Evolutionary conservation across 2,888 invertebrate genomes (phyloP), one percentile per base, ranked within the genome.

Genomic region (Drosophila prostipennis): DNA sequence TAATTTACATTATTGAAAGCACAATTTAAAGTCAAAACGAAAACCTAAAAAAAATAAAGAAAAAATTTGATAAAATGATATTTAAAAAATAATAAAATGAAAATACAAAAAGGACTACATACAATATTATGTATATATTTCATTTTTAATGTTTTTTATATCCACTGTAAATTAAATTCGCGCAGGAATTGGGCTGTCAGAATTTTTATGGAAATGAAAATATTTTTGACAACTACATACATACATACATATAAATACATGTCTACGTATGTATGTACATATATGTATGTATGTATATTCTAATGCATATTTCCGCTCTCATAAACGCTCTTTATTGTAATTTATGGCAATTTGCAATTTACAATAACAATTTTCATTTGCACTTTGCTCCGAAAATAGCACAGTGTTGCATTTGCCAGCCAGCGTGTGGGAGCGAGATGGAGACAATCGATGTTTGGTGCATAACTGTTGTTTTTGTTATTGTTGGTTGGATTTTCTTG

Each of bases 371-470:
- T 65, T 79, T 72, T 69, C 55, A 73, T 77, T 73, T 82, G 67
- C 73, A 82, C 75, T 72, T 74, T 59, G 42, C 51, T 68, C 29
- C 63, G 60, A 72, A 81, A 79, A 85, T 82, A 86, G 72, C 54
- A 53, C 76, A 70, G 55, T 19, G 52, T 36, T 43, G 49, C 56
- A 42, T 42, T 60, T 46, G 43, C 16, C 39, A 54, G 11, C 19
- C 40, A 34, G 59, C 23, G 7, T 19, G 53, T 6, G 49, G 13
- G 40, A 52, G 43, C 11, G 51, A 7, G 39, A 57, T 37, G 37
- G 39, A 26, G 14, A 16, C 19, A 39, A n/a, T 77, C 79, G 39
- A 53, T 81, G 74, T 76, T 63, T 57, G 72, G 74, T 79, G 79
- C 78, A 19, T 49, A 49, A 52, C 45, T 37, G 6, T 37, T 56